A percentile compares a stretch with the other conserved stretches of the same genome.
Evolutionary conservation across 2,888 invertebrate genomes (phyloP).

Genomic region (Meiosimyza platycephala): DNA sequence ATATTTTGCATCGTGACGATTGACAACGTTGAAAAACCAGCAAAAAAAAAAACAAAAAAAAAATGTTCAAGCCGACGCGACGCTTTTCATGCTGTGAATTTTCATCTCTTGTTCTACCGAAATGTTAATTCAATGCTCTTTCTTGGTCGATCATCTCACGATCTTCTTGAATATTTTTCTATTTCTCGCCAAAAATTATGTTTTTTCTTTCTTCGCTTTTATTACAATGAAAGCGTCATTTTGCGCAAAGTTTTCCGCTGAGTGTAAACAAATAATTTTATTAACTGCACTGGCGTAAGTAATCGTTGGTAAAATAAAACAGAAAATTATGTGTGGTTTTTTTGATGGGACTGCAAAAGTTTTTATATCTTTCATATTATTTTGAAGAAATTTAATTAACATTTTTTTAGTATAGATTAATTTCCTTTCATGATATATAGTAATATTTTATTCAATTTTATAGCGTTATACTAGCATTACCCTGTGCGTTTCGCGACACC

Average conservation of each 20-base stretch:
- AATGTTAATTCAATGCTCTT: background rate
- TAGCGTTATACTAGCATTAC: too few species aligned
- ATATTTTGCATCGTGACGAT: slow-evolving; percentile 31
- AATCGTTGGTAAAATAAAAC: background rate
- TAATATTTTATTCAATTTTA: too few species aligned
- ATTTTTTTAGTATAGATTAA: too few species aligned
- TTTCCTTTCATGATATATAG: too few species aligned
- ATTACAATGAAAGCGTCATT: background rate
- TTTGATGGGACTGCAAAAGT: too few species aligned
- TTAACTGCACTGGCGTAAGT: background rate
- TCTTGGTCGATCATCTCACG: background rate
- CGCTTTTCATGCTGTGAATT: background rate
- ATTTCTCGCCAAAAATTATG: background rate
- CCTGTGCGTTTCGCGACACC: too few species aligned
- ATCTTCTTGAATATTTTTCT: background rate
- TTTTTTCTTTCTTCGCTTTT: background rate
- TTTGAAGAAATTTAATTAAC: too few species aligned
- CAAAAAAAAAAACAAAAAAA: background rate
- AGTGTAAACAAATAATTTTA: slow-evolving; percentile 18
- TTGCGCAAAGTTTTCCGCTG: slow-evolving; percentile 10
- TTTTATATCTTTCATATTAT: too few species aligned
- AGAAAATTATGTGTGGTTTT: too few species aligned
- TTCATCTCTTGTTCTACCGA: background rate
- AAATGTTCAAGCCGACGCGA: background rate
- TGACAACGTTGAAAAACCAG: slow-evolving; percentile 14